These are phyloP conservation scores for Caenorhabditis latens DNA, from an alignment of 1,140 invertebrate species.

Conservation along the genomic window DNA sequence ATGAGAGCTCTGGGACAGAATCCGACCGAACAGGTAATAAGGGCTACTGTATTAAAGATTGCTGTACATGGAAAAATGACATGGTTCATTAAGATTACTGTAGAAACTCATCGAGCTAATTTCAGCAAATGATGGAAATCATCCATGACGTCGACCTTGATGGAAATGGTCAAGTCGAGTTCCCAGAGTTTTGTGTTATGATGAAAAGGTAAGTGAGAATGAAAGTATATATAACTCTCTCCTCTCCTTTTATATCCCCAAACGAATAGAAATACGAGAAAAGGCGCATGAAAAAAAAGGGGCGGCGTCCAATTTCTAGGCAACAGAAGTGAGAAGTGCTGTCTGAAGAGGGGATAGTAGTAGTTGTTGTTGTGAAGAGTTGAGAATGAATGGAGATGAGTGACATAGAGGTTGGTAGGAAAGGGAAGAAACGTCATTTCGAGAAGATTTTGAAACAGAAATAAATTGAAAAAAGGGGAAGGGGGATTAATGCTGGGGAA, in stretches of 20 bases:
- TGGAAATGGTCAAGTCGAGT: conserved; percentile 67
- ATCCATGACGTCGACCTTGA: conserved; percentile 69
- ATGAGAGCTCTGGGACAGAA: conserved; percentile 99
- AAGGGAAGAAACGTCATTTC: background rate
- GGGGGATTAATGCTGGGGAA: background rate
- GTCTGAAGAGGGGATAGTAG: background rate
- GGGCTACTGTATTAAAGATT: conserved; percentile 23
- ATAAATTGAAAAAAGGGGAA: background rate
- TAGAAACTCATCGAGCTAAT: background rate
- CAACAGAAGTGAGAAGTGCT: background rate
- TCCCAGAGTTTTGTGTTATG: conserved; percentile 69
- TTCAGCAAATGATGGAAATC: conserved; percentile 68
- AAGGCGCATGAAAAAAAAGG: background rate
- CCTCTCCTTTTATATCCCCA: background rate
- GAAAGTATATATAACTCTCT: too few relatives aligned
- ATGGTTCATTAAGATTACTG: too few relatives aligned
- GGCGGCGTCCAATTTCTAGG: background rate
- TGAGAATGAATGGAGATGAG: background rate
- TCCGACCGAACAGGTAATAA: conserved; percentile 90
- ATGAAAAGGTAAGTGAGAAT: conserved; percentile 64
- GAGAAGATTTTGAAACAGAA: conserved; percentile 3
- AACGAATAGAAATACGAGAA: background rate
- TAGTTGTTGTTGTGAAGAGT: background rate
- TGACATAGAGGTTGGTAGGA: background rate
- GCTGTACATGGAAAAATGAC: background rate